Percentiles rank a stretch among this genome's conserved stretches.
phyloP scores from a whole-genome alignment of 64 coral and sea anemone genomes.

The Montipora foliosa region DNA sequence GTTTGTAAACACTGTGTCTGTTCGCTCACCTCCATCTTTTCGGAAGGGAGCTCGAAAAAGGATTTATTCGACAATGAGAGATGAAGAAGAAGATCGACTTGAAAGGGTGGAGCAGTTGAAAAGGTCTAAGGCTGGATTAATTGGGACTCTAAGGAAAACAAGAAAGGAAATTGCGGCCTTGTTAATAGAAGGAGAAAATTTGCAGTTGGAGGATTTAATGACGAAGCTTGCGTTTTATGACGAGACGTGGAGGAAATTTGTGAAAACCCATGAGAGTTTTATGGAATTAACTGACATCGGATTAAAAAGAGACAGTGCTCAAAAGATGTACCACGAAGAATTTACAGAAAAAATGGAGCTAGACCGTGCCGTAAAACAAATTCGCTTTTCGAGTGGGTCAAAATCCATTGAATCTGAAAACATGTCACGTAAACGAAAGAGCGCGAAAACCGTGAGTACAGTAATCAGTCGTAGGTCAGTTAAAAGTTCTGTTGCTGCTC shows the following conservation, averaged over 20 bases:
- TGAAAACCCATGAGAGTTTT: slow-evolving; percentile 1
- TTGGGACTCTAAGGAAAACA: too few relatives aligned
- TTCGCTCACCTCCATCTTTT: too few relatives aligned
- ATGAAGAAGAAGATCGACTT: neutral
- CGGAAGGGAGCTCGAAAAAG: too few relatives aligned
- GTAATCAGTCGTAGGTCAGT: slow-evolving; percentile 3
- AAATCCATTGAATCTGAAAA: neutral
- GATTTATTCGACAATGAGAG: neutral
- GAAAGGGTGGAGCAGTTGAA: too few relatives aligned
- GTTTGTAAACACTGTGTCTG: too few relatives aligned
- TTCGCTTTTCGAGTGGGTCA: neutral
- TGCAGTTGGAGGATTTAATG: slow-evolving; percentile 21
- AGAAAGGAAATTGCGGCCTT: neutral
- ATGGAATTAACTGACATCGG: slow-evolving; percentile 13
- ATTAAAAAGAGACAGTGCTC: slow-evolving; percentile 1
- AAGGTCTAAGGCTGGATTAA: too few relatives aligned
- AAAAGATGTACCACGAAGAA: slow-evolving; percentile 14
- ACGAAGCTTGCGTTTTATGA: slow-evolving; percentile 26
- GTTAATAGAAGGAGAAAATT: slow-evolving; percentile 14
- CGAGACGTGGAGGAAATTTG: slow-evolving; percentile 52
- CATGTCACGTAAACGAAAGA: neutral
- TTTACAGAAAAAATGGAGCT: slow-evolving; percentile 54
- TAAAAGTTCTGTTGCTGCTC: neutral
- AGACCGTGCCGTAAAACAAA: neutral
- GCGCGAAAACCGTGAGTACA: slow-evolving; percentile 43